A percentile compares a stretch with the other conserved stretches of the same genome.
phyloP scores from a whole-genome alignment of 2,113 vertebrate species.

The Maccullochella peelii region DNA sequence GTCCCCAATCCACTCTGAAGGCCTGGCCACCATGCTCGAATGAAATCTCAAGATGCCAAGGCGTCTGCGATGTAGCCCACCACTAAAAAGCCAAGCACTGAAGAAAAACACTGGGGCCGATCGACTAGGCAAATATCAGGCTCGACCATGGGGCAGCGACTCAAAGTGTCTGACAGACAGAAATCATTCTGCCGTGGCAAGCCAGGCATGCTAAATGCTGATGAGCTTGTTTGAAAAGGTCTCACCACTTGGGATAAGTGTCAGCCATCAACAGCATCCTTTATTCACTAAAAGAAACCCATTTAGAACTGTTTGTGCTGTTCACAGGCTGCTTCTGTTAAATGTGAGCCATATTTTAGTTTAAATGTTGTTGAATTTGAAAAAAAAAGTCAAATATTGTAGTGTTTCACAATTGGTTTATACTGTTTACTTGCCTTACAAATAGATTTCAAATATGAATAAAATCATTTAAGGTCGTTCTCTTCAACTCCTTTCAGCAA shows the following conservation, averaged over 20 bases:
- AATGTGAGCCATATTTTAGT: slow-evolving; percentile 18
- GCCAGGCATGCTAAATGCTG: slow-evolving; percentile 75
- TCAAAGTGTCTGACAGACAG: slow-evolving; percentile 77
- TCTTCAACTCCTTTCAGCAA: background rate
- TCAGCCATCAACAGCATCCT: slow-evolving; percentile 67
- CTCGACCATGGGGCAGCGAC: slow-evolving; percentile 66
- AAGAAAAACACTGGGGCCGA: slow-evolving; percentile 73
- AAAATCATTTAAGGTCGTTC: background rate
- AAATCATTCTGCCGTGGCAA: slow-evolving; percentile 69
- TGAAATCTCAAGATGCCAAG: slow-evolving; percentile 74
- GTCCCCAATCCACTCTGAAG: slow-evolving; percentile 51
- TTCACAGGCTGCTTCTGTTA: slow-evolving; percentile 21
- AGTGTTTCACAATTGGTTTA: background rate
- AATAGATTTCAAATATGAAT: background rate
- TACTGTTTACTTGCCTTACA: background rate
- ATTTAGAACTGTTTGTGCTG: slow-evolving; percentile 5
- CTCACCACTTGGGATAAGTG: slow-evolving; percentile 77
- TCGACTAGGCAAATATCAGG: slow-evolving; percentile 82
- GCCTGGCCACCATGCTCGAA: slow-evolving; percentile 44
- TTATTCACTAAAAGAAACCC: slow-evolving; percentile 28
- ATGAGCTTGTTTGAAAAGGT: slow-evolving; percentile 82
- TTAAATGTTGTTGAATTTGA: slow-evolving; percentile 1
- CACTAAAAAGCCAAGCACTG: slow-evolving; percentile 59
- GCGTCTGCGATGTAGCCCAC: slow-evolving; percentile 56
- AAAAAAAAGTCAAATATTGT: background rate